Evolutionary conservation across 1,140 invertebrate genomes (phyloP), one percentile per base, ranked within the genome.

Genomic region (Catajapyx aquilonaris): DNA sequence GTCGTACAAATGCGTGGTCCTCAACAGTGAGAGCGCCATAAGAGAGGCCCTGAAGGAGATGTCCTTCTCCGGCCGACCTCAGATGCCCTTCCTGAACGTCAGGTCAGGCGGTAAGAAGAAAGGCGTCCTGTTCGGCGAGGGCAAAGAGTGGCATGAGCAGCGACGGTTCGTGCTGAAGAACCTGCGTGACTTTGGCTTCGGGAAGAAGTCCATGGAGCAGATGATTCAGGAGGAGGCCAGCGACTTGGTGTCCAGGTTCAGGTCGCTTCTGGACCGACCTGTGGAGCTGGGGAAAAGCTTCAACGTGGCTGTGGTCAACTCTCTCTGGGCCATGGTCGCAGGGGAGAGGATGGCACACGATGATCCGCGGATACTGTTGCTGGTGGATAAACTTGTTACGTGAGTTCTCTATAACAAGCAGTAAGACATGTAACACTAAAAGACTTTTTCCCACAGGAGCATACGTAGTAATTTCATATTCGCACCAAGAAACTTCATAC

Each of bases 61-160:
- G 18, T 19, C 13, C 7, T 32, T 38, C 17, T n/a, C n/a, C n/a
- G n/a, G n/a, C n/a, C n/a, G n/a, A n/a, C n/a, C n/a, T n/a, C n/a
- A 46, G 20, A 21, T 48, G n/a, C 46, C 46, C 38, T 46, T 48
- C 44, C 38, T 48, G 1, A 38, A 44, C 41, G 46, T 46, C 15
- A n/a, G 46, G 32, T 46, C 46, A 34, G 31, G 32, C 11, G 44
- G 30, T n/a, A n/a, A n/a, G n/a, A n/a, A n/a, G n/a, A n/a, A n/a
- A 64, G 66, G 69, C 31, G 59, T 83, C 3, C 46, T 81, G 0
- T 48, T 81, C 0, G 76, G 73, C 0, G 80, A 85, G 46, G 75
- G 69, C 13, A 62, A 69, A n/a, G 57, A 77, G 28, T 90, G 84
- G 84, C 64, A 71, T 37, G 79, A 86, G 47, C 83, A 88, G 53